Evolutionary conservation across 2,113 vertebrate species (phyloP).

Genomic region (Hypomesus transpacificus): DNA sequence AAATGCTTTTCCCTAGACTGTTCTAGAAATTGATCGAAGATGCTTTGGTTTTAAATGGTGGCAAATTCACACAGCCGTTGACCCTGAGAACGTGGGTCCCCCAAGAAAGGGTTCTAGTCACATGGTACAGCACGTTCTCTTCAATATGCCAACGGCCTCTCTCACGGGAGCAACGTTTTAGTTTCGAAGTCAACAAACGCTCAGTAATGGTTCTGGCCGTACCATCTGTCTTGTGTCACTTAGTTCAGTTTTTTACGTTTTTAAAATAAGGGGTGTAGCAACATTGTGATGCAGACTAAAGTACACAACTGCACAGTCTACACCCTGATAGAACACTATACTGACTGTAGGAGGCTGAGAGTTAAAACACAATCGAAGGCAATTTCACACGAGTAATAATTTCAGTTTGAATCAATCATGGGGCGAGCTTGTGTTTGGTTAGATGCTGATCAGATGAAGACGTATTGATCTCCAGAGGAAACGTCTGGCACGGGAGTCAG

Average conservation of each 20-base stretch:
- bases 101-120: neutral
- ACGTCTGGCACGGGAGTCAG: constrained; percentile 11
- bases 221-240: too few relatives aligned
- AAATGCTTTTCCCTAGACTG: constrained; percentile 43
- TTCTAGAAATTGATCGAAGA: constrained; percentile 44
- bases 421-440: constrained; percentile 3
- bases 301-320: too few relatives aligned
- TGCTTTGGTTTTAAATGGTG: constrained; percentile 25
- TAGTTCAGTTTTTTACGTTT: too few relatives aligned
- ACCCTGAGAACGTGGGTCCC: neutral
- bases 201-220: too few relatives aligned
- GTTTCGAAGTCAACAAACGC: too few relatives aligned
- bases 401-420: constrained; percentile 23
- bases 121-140: constrained; percentile 22
- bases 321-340: too few relatives aligned
- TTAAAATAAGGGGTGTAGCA: too few relatives aligned
- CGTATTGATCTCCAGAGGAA: constrained; percentile 34
- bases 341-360: too few relatives aligned
- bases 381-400: neutral
- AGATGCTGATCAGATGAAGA: constrained; percentile 34
- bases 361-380: neutral
- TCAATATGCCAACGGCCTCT: neutral
- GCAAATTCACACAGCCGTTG: neutral
- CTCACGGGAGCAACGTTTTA: neutral
- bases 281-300: too few relatives aligned